These are phyloP conservation scores for Chaetodon trifasciatus DNA, from an alignment of 2,797 vertebrate species.

Conservation along the genomic window DNA sequence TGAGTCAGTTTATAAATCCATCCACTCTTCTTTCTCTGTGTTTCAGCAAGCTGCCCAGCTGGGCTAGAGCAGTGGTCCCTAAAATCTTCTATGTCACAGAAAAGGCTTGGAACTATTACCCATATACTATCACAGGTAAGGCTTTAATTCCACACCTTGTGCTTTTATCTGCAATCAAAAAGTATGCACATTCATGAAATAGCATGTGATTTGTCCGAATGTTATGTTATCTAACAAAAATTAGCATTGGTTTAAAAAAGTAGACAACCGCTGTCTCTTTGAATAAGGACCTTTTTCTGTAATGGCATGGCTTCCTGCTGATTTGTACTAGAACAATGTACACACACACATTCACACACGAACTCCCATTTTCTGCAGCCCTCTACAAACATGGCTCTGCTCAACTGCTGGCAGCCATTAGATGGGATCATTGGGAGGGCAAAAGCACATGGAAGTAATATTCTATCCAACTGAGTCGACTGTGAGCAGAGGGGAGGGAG, in stretches of 20 bases:
- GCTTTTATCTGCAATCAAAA: background rate
- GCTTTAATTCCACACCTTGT: background rate
- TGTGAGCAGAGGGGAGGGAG: slow-evolving; percentile 2
- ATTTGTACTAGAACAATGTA: background rate
- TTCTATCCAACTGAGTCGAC: slow-evolving; percentile 7
- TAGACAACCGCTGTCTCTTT: background rate
- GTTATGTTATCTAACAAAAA: slow-evolving; percentile 1
- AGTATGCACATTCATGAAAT: background rate
- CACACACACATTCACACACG: background rate
- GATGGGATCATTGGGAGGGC: slow-evolving; percentile 34
- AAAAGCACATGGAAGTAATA: slow-evolving; percentile 49
- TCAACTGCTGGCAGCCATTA: slow-evolving; percentile 37
- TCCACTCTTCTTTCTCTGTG: slow-evolving; percentile 38
- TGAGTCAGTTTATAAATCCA: background rate
- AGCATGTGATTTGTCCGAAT: background rate
- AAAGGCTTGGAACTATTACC: slow-evolving; percentile 99
- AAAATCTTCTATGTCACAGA: slow-evolving; percentile 99
- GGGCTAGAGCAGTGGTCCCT: slow-evolving; percentile 97
- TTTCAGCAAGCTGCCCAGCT: slow-evolving; percentile 96
- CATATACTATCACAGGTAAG: slow-evolving; percentile 97
- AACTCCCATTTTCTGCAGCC: slow-evolving; percentile 6
- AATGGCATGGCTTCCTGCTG: background rate
- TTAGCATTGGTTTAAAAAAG: background rate
- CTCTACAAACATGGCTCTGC: slow-evolving; percentile 12
- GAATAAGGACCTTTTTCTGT: background rate